These are phyloP conservation scores for Oreohelix idahoensis DNA, from an alignment of 1,140 invertebrate genomes.

Conservation along the genomic window DNA sequence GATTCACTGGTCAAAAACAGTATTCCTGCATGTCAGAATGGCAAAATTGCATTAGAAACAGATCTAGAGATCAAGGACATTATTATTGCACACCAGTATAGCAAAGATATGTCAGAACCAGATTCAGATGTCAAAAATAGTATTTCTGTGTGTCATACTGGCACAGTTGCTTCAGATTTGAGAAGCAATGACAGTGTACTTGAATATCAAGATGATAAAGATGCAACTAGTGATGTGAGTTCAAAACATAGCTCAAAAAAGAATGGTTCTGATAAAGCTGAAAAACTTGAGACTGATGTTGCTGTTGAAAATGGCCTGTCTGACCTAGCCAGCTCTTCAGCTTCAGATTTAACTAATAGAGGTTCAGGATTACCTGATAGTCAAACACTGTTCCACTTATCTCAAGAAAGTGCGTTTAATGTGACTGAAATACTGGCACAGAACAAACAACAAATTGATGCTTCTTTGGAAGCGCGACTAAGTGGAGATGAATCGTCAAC, in stretches of 20 bases:
- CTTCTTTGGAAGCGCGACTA: not conserved
- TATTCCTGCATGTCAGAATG: not conserved
- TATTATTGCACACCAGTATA: not conserved
- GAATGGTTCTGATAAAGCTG: not conserved
- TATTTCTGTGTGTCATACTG: not conserved
- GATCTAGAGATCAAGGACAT: not conserved
- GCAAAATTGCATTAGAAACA: not conserved
- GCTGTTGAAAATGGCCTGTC: not conserved
- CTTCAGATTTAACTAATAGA: not conserved
- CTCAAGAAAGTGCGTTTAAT: not conserved
- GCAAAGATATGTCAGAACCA: not conserved
- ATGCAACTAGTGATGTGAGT: not conserved
- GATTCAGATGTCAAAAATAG: not conserved
- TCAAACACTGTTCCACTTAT: not conserved
- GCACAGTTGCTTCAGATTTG: not conserved
- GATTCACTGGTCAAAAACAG: not conserved
- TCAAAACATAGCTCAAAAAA: not conserved
- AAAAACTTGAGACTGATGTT: not conserved
- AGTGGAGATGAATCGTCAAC: constrained; percentile 28
- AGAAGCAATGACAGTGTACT: not conserved
- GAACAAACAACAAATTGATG: constrained; percentile 15
- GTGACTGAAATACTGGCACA: not conserved
- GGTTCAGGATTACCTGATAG: not conserved
- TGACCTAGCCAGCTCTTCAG: not conserved
- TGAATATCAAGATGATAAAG: not conserved